Conservation (phyloP, 2,113 vertebrate species). For the Antennarius striatus region DNA sequence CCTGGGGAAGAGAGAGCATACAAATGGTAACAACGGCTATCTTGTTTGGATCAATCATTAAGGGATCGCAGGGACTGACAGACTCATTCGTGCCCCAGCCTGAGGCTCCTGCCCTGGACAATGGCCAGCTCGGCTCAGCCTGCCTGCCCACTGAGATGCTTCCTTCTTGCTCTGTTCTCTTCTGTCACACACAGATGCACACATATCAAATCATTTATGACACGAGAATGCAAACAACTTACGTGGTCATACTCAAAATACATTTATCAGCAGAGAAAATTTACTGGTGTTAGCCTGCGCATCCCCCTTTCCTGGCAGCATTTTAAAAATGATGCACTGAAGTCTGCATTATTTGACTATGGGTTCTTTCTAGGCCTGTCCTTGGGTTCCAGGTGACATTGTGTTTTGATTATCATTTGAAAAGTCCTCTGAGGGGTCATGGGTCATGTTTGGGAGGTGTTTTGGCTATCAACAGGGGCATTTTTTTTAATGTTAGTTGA, state of each 20-base stretch:
- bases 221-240: no score
- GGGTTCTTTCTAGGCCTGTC: background rate
- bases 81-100: slow-evolving; percentile 61
- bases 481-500: no score
- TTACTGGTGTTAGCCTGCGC: slow-evolving; percentile 26
- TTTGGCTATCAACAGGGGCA: no score
- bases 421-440: background rate
- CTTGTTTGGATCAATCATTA: slow-evolving; percentile 77
- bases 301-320: background rate
- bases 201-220: background rate
- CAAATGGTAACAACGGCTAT: slow-evolving; percentile 70
- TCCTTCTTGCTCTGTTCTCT: slow-evolving; percentile 33
- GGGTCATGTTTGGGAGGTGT: no score
- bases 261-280: no score
- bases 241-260: no score
- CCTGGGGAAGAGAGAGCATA: slow-evolving; percentile 58
- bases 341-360: background rate
- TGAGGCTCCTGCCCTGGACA: slow-evolving; percentile 69
- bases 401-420: slow-evolving; percentile 40
- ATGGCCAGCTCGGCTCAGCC: slow-evolving; percentile 59
- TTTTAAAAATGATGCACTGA: slow-evolving; percentile 27
- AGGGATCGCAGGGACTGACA: slow-evolving; percentile 66
- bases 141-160: slow-evolving; percentile 50
- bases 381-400: slow-evolving; percentile 25
- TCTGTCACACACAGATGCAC: slow-evolving; percentile 15